These are phyloP conservation scores for Okapia johnstoni DNA, from an alignment of 2,113 vertebrate species.

Conservation along the genomic window DNA sequence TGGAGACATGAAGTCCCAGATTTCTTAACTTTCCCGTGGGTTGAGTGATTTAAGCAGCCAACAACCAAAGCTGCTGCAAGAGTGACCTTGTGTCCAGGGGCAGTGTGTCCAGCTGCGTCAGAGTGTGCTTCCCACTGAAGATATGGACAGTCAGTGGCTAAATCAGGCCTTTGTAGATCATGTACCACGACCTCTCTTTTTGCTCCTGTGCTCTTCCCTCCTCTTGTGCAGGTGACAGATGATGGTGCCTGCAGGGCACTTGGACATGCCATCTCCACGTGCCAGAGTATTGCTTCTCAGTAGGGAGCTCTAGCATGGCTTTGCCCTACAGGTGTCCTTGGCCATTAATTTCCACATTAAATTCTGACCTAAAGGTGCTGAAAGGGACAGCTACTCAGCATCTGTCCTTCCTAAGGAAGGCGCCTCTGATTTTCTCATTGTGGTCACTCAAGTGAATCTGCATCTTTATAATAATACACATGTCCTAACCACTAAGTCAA, in stretches of 20 bases:
- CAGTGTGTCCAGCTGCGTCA: neutral
- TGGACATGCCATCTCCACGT: neutral
- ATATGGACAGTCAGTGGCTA: neutral
- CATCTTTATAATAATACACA: neutral
- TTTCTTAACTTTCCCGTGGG: neutral
- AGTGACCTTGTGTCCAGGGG: neutral
- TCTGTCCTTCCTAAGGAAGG: neutral
- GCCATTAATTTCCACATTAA: neutral
- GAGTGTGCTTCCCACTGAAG: neutral
- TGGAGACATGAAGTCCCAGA: neutral
- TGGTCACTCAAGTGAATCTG: neutral
- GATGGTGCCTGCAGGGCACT: neutral
- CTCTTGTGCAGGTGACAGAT: neutral
- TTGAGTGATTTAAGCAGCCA: neutral
- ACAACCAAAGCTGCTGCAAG: neutral
- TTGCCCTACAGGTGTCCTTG: neutral
- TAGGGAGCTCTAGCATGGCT: neutral
- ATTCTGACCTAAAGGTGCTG: neutral
- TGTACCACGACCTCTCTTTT: neutral
- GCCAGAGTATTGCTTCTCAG: neutral
- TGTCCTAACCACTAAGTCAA: neutral
- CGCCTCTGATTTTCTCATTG: neutral
- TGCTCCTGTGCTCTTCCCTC: neutral
- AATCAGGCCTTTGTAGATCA: neutral
- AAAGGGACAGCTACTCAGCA: neutral